Conservation (phyloP, 2,888 invertebrate genomes). For the Agonum fuliginosum region DNA sequence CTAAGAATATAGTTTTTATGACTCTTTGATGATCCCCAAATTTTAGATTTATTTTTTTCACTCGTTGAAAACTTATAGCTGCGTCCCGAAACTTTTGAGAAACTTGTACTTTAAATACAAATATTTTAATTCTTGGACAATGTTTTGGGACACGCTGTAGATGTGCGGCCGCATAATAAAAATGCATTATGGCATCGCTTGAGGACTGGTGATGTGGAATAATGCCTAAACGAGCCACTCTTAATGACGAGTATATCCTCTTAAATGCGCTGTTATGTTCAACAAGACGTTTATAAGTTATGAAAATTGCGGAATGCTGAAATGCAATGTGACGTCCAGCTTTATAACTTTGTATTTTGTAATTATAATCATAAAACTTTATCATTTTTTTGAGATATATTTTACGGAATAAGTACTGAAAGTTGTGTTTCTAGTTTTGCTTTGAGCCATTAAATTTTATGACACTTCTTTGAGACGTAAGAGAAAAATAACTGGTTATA, state of each 20-base stretch:
- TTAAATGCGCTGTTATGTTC: constrained; percentile 7
- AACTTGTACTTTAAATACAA: no score
- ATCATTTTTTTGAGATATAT: constrained; percentile 22
- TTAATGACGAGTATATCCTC: constrained; percentile 43
- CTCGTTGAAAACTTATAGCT: no score
- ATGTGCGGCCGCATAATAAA: no score
- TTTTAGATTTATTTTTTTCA: no score
- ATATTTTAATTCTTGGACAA: no score
- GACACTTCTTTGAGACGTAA: not conserved
- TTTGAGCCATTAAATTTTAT: constrained; percentile 21
- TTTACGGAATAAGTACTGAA: constrained; percentile 14
- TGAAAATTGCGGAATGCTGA: constrained; percentile 31
- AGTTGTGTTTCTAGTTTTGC: constrained; percentile 24
- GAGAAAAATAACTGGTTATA: not conserved
- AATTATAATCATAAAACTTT: constrained; percentile 38
- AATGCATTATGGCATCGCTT: constrained; percentile 30
- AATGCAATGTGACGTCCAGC: not conserved
- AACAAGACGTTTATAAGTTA: constrained; percentile 32
- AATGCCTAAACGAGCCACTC: not conserved
- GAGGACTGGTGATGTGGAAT: not conserved
- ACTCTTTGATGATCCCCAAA: no score
- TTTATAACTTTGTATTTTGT: constrained; percentile 31
- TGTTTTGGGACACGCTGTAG: no score
- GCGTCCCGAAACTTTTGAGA: no score
- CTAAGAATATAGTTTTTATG: no score